Evolutionary conservation across 2,797 vertebrate genomes (phyloP), one percentile per base, ranked within the genome.

Genomic region (Cetoscarus ocellatus): DNA sequence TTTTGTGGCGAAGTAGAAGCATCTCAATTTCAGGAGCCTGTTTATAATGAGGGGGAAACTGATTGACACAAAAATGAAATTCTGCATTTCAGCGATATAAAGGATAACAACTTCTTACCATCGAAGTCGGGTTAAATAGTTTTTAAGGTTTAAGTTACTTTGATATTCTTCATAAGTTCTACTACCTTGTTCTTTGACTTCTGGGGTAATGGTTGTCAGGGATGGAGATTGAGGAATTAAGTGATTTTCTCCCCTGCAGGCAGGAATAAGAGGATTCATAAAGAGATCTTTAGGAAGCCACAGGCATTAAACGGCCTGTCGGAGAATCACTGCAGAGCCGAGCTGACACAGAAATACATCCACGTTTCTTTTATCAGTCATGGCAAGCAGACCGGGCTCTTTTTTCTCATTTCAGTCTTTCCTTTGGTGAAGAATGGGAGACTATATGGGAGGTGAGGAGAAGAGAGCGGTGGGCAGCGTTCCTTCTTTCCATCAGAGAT

Each of bases 401-500:
- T 52, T 39, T 52, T 53, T 39, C 43, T 45, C 6, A n/a, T 17
- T 34, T 27, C 0, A 19, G 45, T 55, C 15, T 18, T 18, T 27
- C 15, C 47, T 47, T 54, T 17, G 38, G 39, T 64, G n/a, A 51
- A 36, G 67, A 58, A 57, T 39, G 38, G 62, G 70, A 49, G 50
- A 76, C 71, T 67, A 35, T 1, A 38, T 54, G 54, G 83, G 91
- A 78, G 86, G 92, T 81, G 88, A 89, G 86, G 91, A 78, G 77
- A 85, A 75, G 66, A 87, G 80, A 88, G 77, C 18, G 58, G 60
- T 75, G 89, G 80, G 94, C 90, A 94, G 92, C 88, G 87, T 93
- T 95, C 92, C 94, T 91, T 86, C 94, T 79, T 86, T 83, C 83
- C 82, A 84, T 84, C 83, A 82, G 90, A 94, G 95, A 96, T 84